Evolutionary conservation across 2,888 invertebrate genomes (phyloP), one percentile per base, ranked within the genome.

Genomic region (Tachina fera): DNA sequence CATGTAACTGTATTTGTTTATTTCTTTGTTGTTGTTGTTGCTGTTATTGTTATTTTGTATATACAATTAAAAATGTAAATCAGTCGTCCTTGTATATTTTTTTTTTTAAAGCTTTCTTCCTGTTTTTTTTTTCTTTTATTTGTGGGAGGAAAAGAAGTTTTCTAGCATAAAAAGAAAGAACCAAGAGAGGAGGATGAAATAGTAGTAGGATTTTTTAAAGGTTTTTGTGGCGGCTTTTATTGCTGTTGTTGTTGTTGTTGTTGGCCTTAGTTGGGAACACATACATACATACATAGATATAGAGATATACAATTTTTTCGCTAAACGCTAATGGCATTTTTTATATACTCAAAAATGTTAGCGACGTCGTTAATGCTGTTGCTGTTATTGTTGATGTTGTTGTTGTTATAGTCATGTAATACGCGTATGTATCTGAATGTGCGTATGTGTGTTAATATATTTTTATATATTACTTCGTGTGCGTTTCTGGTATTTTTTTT

Each of bases 31-130:
- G 63, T 58, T 58, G 14, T 80, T 78, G 56, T 70, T 79, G 61
- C 70, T 83, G 80, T 58, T 81, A 77, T 87, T 87, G 82, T 60
- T 88, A 84, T 83, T 87, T 80, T 88, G 87, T 89, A 89, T 89
- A 89, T 89, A 90, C 89, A 90, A 90, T 90, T 90, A 90, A 90
- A 90, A 90, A 90, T 90, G 89, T 89, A 90, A 90, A 90, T 90
- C 90, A 90, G 90, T 89, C 89, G 90, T 88, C 88, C 88, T 89
- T 87, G 88, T 87, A 63, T 61, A 67, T 71, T 56, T 70, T 70
- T 80, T n/a, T 83, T 71, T 70, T 5, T 31, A 56, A 53, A 53
- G 77, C 70, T 31, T 31, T 31, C 6, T 71, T 16, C 9, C 19
- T 49, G 49, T 13, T 9, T 16, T 53, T 53, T 3, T 19, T 53